These are phyloP conservation scores for Microtus ochrogaster DNA, from an alignment of 2,113 vertebrate genomes.

Conservation along the genomic window DNA sequence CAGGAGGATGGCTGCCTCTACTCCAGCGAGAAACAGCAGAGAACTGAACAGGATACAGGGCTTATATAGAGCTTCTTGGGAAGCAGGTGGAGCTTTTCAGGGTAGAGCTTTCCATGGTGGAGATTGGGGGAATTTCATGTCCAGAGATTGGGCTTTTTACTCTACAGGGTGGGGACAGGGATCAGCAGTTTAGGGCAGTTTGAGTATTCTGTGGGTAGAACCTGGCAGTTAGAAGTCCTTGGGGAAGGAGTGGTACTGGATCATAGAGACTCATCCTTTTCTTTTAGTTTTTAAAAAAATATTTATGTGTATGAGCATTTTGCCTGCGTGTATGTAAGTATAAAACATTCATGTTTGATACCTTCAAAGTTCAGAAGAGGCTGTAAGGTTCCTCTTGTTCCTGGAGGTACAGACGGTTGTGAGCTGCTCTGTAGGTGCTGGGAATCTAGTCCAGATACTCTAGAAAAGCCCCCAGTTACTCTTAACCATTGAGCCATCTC, in stretches of 20 bases:
- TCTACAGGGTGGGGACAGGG: neutral
- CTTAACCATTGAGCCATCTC: neutral
- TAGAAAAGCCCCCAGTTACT: neutral
- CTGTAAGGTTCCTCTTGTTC: neutral
- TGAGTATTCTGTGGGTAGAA: neutral
- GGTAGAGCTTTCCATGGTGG: neutral
- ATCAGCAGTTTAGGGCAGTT: neutral
- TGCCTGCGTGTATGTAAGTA: neutral
- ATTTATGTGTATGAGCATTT: neutral
- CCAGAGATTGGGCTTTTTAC: neutral
- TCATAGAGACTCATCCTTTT: neutral
- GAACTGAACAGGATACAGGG: neutral
- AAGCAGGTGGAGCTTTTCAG: neutral
- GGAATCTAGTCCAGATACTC: neutral
- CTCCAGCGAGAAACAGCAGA: neutral
- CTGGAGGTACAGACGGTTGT: neutral
- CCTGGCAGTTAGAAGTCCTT: neutral
- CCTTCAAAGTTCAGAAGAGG: neutral
- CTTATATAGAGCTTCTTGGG: neutral
- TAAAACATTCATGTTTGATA: neutral
- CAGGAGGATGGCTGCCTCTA: no score
- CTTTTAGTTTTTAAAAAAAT: neutral
- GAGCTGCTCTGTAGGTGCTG: neutral
- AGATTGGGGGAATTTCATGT: neutral
- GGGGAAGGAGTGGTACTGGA: neutral